These are phyloP conservation scores for Reinhardtius hippoglossoides DNA, from an alignment of 2,113 vertebrate species.

Conservation along the genomic window DNA sequence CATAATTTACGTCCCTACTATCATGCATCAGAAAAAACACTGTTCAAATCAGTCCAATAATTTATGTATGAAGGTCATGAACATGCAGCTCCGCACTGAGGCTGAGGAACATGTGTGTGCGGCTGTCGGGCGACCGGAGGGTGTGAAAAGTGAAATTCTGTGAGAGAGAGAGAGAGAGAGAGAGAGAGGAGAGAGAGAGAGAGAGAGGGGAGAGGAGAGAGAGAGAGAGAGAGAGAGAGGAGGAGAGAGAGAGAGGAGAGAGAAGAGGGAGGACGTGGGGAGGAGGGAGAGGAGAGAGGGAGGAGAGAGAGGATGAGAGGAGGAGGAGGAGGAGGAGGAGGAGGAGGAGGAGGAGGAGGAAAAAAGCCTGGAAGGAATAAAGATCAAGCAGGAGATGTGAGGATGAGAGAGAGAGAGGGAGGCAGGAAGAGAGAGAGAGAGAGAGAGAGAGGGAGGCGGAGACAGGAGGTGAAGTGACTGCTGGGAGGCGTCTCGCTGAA, in stretches of 20 bases:
- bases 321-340: constrained; percentile 30
- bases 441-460: constrained; percentile 45
- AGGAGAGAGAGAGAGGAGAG: constrained; percentile 32
- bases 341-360: neutral
- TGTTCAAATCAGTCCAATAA: no score
- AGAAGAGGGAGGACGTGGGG: constrained; percentile 20
- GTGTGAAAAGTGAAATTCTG: constrained; percentile 48
- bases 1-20: no score
- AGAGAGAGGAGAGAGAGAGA: no score
- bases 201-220: no score
- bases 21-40: no score
- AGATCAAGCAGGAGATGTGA: constrained; percentile 51
- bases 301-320: constrained; percentile 19
- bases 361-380: constrained; percentile 43
- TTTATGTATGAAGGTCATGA: neutral
- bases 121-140: neutral
- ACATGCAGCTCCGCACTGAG: neutral
- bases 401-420: constrained; percentile 36
- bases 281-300: neutral
- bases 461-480: constrained; percentile 33
- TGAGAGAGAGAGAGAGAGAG: neutral
- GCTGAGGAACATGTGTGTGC: constrained; percentile 41
- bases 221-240: neutral
- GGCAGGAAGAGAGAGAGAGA: constrained; percentile 16
- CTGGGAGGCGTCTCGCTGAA: constrained; percentile 36